Evolutionary conservation across 1,140 invertebrate genomes (phyloP).

Genomic region (Drosophila novamexicana): DNA sequence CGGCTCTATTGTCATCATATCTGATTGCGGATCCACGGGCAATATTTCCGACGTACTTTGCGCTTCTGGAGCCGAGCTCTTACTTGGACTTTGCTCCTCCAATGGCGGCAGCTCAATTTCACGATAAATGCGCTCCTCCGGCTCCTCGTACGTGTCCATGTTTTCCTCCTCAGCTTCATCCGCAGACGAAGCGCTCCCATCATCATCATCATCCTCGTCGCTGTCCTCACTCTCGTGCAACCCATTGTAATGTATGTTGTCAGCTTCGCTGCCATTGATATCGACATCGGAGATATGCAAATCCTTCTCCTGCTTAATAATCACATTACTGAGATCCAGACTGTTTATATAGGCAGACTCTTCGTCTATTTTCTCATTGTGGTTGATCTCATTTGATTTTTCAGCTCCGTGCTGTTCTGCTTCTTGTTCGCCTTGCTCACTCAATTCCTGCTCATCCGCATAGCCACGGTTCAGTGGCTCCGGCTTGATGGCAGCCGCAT

Average conservation of each 20-base stretch:
- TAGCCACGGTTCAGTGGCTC: constrained; percentile 68
- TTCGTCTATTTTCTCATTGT: constrained; percentile 58
- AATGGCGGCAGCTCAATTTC: constrained; percentile 68
- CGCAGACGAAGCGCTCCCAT: constrained; percentile 57
- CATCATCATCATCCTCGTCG: constrained; percentile 46
- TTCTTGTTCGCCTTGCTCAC: constrained; percentile 3
- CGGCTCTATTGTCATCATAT: not conserved
- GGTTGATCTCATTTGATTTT: constrained; percentile 49
- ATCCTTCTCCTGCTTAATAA: constrained; percentile 74
- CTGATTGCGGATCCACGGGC: not conserved
- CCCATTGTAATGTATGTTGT: constrained; percentile 45
- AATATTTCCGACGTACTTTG: not conserved
- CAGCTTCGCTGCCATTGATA: constrained; percentile 31
- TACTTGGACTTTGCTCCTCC: constrained; percentile 17
- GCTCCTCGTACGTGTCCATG: constrained; percentile 53
- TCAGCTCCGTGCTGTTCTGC: not conserved
- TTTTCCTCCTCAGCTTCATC: constrained; percentile 72
- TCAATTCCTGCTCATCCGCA: constrained; percentile 38
- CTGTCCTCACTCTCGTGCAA: constrained; percentile 4
- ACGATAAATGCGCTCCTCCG: constrained; percentile 66
- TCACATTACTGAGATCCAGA: constrained; percentile 65
- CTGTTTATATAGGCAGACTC: constrained; percentile 63
- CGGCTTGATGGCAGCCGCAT: constrained; percentile 61
- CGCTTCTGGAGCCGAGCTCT: not conserved
- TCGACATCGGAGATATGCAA: constrained; percentile 57